Conservation (phyloP, 2,888 invertebrate genomes). For the Lobophora halterata region DNA sequence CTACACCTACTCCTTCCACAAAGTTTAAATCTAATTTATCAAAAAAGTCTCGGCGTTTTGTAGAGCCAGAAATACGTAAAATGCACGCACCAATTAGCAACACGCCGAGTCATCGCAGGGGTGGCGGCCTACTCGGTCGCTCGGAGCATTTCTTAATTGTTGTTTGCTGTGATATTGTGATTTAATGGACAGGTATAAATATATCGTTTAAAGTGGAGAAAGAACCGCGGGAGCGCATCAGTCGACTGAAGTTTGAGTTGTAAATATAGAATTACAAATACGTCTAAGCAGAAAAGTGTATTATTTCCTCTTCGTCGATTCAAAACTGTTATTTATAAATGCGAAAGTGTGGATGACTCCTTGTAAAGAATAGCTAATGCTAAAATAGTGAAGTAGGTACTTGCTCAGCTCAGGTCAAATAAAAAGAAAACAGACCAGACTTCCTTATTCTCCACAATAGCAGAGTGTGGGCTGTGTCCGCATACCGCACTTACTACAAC, state of each 20-base stretch:
- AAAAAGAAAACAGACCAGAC: slow-evolving; percentile 45
- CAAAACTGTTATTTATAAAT: background rate
- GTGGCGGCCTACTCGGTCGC: slow-evolving; percentile 45
- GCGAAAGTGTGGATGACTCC: too few relatives aligned
- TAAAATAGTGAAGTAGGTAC: too few relatives aligned
- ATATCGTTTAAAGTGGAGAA: slow-evolving; percentile 55
- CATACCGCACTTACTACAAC: slow-evolving; percentile 58
- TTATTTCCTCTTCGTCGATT: slow-evolving; percentile 16
- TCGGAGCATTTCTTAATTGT: slow-evolving; percentile 76
- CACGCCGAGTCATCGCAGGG: slow-evolving; percentile 69
- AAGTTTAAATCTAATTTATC: slow-evolving; percentile 69
- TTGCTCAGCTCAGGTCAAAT: slow-evolving; percentile 28
- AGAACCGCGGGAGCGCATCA: slow-evolving; percentile 48
- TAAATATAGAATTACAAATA: slow-evolving; percentile 68
- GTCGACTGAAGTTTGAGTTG: slow-evolving; percentile 60
- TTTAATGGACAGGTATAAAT: slow-evolving; percentile 70
- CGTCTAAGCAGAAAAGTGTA: slow-evolving; percentile 22
- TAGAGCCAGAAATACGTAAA: slow-evolving; percentile 58
- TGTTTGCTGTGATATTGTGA: slow-evolving; percentile 79
- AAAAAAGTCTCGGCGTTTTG: slow-evolving; percentile 60
- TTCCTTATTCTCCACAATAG: slow-evolving; percentile 59
- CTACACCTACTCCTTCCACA: slow-evolving; percentile 92
- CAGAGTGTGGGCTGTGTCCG: slow-evolving; percentile 70
- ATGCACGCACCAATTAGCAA: slow-evolving; percentile 69
- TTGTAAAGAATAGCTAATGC: too few relatives aligned